phyloP scores from a whole-genome alignment of 1,140 invertebrate genomes.

The Uloborus diversus region DNA sequence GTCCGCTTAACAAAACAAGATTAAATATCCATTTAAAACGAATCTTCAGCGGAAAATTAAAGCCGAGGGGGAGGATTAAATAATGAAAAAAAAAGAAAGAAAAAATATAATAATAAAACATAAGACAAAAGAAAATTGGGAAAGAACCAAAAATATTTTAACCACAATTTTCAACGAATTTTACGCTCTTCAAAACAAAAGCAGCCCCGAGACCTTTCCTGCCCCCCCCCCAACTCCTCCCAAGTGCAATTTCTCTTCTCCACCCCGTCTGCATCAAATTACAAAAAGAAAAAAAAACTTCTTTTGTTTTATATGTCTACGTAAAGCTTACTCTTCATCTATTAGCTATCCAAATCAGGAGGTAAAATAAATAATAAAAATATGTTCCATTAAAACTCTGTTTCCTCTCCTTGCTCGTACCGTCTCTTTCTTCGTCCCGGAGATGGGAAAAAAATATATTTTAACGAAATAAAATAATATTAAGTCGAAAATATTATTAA shows the following conservation, averaged over 20 bases:
- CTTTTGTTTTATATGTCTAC: neutral
- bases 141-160: slow-evolving; percentile 9
- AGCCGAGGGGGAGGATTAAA: slow-evolving; percentile 24
- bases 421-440: neutral
- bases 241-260: slow-evolving; percentile 15
- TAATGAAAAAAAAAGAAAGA: slow-evolving; percentile 13
- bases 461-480: neutral
- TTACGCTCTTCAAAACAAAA: slow-evolving; percentile 49
- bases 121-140: neutral
- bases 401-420: neutral
- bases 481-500: neutral
- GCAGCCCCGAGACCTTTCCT: neutral
- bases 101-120: slow-evolving; percentile 4
- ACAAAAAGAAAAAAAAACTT: no score
- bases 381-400: slow-evolving; percentile 26
- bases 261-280: neutral
- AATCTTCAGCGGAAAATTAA: slow-evolving; percentile 37
- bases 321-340: neutral
- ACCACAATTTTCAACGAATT: slow-evolving; percentile 36
- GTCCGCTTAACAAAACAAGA: slow-evolving; percentile 25
- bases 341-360: neutral
- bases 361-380: slow-evolving; percentile 13
- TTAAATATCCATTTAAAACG: slow-evolving; percentile 39
- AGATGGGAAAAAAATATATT: neutral
- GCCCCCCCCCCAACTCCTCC: neutral